phyloP scores from a whole-genome alignment of 2,113 vertebrate species.

The Cephalopholis sonnerati region DNA sequence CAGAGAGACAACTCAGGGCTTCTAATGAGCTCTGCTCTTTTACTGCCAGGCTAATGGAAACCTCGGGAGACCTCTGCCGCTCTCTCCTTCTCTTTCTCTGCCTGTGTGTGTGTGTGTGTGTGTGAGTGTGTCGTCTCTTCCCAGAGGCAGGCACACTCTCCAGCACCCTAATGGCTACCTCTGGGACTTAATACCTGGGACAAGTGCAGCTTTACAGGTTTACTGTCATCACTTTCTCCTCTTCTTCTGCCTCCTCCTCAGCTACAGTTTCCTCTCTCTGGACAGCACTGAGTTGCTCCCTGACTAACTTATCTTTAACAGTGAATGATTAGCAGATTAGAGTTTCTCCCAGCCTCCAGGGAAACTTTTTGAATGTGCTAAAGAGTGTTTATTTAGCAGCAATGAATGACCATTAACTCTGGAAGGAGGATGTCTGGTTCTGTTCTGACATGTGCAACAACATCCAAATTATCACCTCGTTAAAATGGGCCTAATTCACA shows the following conservation, averaged over 20 bases:
- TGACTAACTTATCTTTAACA: neutral
- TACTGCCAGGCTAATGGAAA: constrained; percentile 83
- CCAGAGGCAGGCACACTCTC: constrained; percentile 65
- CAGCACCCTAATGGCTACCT: constrained; percentile 79
- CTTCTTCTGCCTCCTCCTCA: constrained; percentile 27
- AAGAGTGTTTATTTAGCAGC: constrained; percentile 73
- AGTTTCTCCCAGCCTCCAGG: constrained; percentile 24
- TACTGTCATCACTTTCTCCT: constrained; percentile 64
- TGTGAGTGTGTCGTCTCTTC: constrained; percentile 52
- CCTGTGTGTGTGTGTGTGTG: constrained; percentile 35
- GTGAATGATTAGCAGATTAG: constrained; percentile 47
- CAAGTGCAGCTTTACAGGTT: constrained; percentile 67
- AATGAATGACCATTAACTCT: constrained; percentile 71
- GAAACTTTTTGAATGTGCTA: constrained; percentile 53
- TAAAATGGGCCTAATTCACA: constrained; percentile 70
- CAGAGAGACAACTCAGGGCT: constrained; percentile 69
- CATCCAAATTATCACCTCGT: constrained; percentile 76
- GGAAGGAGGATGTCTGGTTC: constrained; percentile 59
- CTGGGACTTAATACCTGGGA: constrained; percentile 78
- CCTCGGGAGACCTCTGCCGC: constrained; percentile 72
- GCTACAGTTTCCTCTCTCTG: neutral
- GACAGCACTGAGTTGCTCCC: neutral
- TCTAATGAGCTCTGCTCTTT: constrained; percentile 86
- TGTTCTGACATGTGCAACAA: constrained; percentile 70
- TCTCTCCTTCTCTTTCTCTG: constrained; percentile 16